Conservation (phyloP, 53 echinoderm and acorn worm genomes). For the Crossaster papposus region DNA sequence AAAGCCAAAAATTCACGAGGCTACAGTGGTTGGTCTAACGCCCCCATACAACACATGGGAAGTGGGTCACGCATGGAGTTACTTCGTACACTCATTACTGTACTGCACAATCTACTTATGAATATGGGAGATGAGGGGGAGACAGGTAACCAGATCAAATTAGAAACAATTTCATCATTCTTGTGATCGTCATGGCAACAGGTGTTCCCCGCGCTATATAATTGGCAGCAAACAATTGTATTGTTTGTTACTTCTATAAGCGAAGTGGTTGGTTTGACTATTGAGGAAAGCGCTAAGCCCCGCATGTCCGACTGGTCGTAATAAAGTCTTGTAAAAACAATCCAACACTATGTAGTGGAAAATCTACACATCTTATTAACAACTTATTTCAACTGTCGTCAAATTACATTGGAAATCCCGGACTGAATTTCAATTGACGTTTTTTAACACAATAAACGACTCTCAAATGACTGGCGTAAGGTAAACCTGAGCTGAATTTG, state of each 20-base stretch:
- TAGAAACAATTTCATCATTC: conserved; percentile 40
- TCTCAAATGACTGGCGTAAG: too few species aligned
- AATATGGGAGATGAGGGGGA: conserved; percentile 22
- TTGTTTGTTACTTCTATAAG: not conserved
- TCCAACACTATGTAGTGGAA: too few species aligned
- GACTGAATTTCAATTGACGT: too few species aligned
- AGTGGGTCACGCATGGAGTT: conserved; percentile 49
- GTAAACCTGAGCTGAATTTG: too few species aligned
- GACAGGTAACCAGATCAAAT: conserved; percentile 30
- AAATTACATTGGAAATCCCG: too few species aligned
- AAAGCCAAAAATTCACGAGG: conserved; percentile 38
- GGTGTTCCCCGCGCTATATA: not conserved
- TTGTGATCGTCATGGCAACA: conserved; percentile 8
- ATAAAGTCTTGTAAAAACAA: not conserved
- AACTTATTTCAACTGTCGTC: too few species aligned
- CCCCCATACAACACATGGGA: conserved; percentile 51
- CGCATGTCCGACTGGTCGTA: not conserved
- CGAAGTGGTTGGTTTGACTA: not conserved
- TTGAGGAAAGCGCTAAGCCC: not conserved
- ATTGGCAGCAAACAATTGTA: not conserved
- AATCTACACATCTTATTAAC: too few species aligned
- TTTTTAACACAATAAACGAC: too few species aligned
- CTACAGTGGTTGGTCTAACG: conserved; percentile 59
- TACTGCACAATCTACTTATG: conserved; percentile 36
- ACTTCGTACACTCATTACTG: conserved; percentile 42